Conservation (phyloP, 2,113 vertebrate genomes). For the Corydoras maculifer region DNA sequence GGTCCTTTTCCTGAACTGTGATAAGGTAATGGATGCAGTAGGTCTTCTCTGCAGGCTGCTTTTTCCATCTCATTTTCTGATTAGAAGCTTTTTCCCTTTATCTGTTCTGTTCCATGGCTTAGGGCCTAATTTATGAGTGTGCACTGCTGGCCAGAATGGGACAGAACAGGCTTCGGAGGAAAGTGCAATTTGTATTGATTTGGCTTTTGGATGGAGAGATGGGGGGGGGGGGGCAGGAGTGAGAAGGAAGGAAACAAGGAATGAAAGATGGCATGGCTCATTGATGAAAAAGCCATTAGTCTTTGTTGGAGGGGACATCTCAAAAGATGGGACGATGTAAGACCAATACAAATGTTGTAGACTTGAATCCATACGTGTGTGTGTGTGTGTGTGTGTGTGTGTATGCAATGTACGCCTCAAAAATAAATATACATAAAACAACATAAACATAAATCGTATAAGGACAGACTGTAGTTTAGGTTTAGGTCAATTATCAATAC, state of each 20-base stretch:
- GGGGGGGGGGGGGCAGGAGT: conserved; percentile 1
- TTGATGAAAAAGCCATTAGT: conserved; percentile 43
- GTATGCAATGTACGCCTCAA: conserved; percentile 17
- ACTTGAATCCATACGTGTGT: conserved; percentile 10
- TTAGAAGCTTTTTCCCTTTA: conserved; percentile 38
- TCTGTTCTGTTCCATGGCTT: conserved; percentile 26
- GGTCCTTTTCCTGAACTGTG: conserved; percentile 14
- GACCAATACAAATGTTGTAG: conserved; percentile 6
- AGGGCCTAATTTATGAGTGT: conserved; percentile 46
- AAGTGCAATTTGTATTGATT: conserved; percentile 51
- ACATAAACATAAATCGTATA: conserved; percentile 28
- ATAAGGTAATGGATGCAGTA: conserved; percentile 32
- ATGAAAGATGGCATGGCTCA: conserved; percentile 43
- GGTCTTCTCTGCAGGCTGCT: conserved; percentile 26
- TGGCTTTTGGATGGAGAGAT: conserved; percentile 40
- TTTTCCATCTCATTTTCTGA: conserved; percentile 41
- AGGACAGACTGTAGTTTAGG: conserved; percentile 16
- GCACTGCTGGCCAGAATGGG: conserved; percentile 20
- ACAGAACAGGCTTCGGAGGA: conserved; percentile 26
- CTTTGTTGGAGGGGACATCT: conserved; percentile 40
- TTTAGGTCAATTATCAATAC: conserved; percentile 2
- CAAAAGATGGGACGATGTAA: conserved; percentile 23
- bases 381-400: conserved; percentile 28
- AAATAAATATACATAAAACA: conserved; percentile 2
- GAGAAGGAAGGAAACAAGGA: conserved; percentile 36